Conservation (phyloP, 1,140 invertebrate species). For the Idris sp. region DNA sequence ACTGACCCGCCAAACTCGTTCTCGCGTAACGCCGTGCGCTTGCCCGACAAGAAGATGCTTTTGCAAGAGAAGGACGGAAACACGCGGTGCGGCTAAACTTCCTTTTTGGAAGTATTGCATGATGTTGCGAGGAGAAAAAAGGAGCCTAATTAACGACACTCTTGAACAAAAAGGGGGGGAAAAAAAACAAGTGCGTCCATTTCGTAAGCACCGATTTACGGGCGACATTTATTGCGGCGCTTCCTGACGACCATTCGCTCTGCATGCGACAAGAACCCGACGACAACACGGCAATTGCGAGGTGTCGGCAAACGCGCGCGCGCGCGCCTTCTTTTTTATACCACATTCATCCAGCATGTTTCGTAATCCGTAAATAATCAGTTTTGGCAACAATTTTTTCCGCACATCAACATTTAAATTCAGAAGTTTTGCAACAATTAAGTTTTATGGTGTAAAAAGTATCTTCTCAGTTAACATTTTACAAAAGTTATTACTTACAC, state of each 20-base stretch:
- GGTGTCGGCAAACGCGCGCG: conserved; percentile 24
- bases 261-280: not conserved
- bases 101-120: conserved; percentile 45
- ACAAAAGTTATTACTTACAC: too few relatives aligned
- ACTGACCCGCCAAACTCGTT: conserved; percentile 72
- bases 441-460: too few relatives aligned
- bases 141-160: conserved; percentile 62
- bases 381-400: too few relatives aligned
- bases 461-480: too few relatives aligned
- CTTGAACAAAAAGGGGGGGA: conserved; percentile 46
- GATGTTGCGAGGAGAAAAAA: conserved; percentile 5
- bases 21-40: conserved; percentile 61
- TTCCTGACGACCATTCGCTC: conserved; percentile 13
- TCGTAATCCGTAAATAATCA: conserved; percentile 50
- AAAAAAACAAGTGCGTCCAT: too few relatives aligned
- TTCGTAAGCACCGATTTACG: conserved; percentile 65
- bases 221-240: conserved; percentile 56
- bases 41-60: conserved; percentile 45
- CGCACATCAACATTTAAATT: too few relatives aligned
- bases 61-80: conserved; percentile 41
- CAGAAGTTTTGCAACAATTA: too few relatives aligned
- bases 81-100: conserved; percentile 30
- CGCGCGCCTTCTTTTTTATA: conserved; percentile 27
- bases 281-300: too few relatives aligned
- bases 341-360: conserved; percentile 31